phyloP scores from a whole-genome alignment of 2,888 invertebrate species.

The Plagiodera versicolora region DNA sequence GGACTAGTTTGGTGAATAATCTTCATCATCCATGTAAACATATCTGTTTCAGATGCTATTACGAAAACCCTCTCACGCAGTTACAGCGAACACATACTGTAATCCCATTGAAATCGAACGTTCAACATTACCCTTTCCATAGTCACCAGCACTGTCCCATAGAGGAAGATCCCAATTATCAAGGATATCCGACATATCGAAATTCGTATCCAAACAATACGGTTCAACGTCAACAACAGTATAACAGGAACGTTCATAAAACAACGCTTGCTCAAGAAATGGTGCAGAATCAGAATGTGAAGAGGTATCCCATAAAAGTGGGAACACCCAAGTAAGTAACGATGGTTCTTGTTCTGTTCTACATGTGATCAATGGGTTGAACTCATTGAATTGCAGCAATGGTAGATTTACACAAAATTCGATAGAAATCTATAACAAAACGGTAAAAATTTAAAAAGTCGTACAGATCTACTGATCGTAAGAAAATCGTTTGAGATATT shows the following conservation, averaged over 20 bases:
- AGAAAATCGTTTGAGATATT: too few relatives aligned
- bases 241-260: slow-evolving; percentile 12
- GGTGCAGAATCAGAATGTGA: slow-evolving; percentile 10
- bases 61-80: slow-evolving; percentile 8
- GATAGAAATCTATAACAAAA: too few relatives aligned
- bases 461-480: too few relatives aligned
- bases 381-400: too few relatives aligned
- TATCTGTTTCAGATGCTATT: slow-evolving; percentile 18
- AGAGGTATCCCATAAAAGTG: slow-evolving; percentile 28
- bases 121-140: slow-evolving; percentile 9
- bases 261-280: neutral
- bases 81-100: slow-evolving; percentile 13
- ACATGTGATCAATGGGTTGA: too few relatives aligned
- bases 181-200: neutral
- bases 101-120: neutral
- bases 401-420: too few relatives aligned
- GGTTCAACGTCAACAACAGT: neutral
- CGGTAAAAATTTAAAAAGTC: too few relatives aligned
- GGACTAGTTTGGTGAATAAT: too few relatives aligned
- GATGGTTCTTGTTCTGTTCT: too few relatives aligned
- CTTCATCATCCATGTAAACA: too few relatives aligned
- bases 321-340: slow-evolving; percentile 30
- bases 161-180: neutral
- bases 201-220: neutral
- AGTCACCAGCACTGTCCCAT: neutral